phyloP scores from a whole-genome alignment of 2,797 vertebrate genomes.

The Acrossocheilus wenchowensis region DNA sequence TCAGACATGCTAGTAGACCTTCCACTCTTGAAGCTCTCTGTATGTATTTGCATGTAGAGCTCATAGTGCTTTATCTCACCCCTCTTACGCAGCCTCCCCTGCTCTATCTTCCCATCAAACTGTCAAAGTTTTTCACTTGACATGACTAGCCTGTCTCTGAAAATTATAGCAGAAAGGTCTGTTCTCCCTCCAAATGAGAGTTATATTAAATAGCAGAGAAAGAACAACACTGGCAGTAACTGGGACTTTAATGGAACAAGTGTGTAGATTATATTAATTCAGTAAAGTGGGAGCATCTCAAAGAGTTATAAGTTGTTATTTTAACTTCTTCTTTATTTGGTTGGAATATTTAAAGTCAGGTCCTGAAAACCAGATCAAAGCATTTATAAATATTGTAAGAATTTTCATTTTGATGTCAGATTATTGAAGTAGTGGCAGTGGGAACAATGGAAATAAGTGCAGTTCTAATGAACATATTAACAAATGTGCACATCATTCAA shows the following conservation, averaged over 20 bases:
- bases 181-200: neutral
- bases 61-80: neutral
- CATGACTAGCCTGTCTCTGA: neutral
- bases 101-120: neutral
- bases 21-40: neutral
- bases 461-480: neutral
- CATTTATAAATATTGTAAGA: neutral
- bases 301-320: neutral
- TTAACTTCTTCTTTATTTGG: neutral
- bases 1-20: neutral
- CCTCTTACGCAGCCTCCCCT: neutral
- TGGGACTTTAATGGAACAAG: neutral
- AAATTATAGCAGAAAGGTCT: neutral
- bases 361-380: neutral
- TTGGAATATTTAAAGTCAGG: neutral
- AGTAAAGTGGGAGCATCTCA: neutral
- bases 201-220: neutral
- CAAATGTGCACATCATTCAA: neutral
- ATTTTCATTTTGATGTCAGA: neutral
- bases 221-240: neutral
- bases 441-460: neutral
- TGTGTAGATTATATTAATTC: neutral
- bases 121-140: neutral
- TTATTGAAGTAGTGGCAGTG: neutral
- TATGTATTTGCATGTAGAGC: neutral